Evolutionary conservation across 1,140 invertebrate genomes (phyloP).

Genomic region (Hestina assimilis): DNA sequence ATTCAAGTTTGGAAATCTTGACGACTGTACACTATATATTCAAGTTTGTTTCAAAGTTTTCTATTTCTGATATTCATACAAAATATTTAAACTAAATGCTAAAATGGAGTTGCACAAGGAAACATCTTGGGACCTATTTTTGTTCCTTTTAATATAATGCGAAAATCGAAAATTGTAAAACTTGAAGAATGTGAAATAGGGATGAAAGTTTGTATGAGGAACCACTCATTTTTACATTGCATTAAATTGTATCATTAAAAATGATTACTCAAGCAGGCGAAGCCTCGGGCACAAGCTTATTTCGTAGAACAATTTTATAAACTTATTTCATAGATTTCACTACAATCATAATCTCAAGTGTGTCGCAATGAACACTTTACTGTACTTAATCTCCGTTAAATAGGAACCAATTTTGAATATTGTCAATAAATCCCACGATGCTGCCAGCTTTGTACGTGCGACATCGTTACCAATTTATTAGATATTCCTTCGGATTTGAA

Average conservation of each 20-base stretch:
- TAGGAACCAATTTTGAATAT: constrained; percentile 27
- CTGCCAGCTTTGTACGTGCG: constrained; percentile 23
- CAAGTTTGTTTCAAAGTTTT: no score
- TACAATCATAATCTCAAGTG: constrained; percentile 21
- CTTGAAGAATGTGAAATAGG: not conserved
- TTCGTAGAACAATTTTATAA: constrained; percentile 15
- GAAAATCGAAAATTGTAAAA: not conserved
- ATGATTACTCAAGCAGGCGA: no score
- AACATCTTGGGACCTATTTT: no score
- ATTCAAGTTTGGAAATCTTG: constrained; percentile 9
- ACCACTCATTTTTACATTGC: no score
- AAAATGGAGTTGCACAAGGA: no score
- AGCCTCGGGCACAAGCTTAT: no score
- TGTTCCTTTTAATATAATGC: not conserved
- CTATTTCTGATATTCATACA: no score
- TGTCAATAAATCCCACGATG: constrained; percentile 20
- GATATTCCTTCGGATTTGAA: constrained; percentile 23
- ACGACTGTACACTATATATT: not conserved
- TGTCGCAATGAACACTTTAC: constrained; percentile 22
- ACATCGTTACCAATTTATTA: constrained; percentile 27
- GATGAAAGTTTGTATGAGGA: no score
- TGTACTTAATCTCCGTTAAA: constrained; percentile 30
- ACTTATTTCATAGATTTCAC: constrained; percentile 8
- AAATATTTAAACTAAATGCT: no score
- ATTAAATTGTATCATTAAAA: no score